Base-by-base conservation (phyloP, 2,888 invertebrate genomes). In the Plebejus melissa region DNA sequence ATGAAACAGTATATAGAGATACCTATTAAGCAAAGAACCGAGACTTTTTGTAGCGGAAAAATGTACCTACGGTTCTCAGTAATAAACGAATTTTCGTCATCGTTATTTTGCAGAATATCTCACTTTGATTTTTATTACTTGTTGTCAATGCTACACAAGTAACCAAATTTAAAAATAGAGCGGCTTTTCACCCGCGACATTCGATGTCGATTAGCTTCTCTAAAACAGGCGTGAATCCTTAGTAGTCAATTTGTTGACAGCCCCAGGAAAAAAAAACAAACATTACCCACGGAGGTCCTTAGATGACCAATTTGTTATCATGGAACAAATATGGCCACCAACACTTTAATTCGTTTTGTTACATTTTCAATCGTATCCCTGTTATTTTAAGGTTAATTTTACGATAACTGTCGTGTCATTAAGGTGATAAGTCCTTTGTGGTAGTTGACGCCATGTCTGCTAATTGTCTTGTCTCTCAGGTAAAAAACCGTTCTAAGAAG, bases 361-460 rank as follows among this genome's bases (percentile, higher is more conserved):
- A 32, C 69, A 79, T 86, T 82, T 81, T 78, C 77, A 76, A 81
- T 82, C 82, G 80, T 84, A 82, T 80, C 65, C 32, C 76, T 74
- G 78, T 75, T 76, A 38, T 77, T 80, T 82, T 85, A 79, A 81
- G 81, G 80, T 82, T 77, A 65, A 79, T 79, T 77, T 79, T 80
- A 50, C 57, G 75, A 76, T 57, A 76, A 79, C 72, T 69, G n/a
- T 54, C 75, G 77, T 74, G 71, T 75, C 76, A 79, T 89, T 90
- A 90, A 89, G 87, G 88, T 89, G 90, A 90, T 91, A 92, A 90
- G 87, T 90, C 89, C 87, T 87, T 90, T 91, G 91, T 92, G 91
- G 41, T 46, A 16, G 71, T 89, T 91, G 93, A 93, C 93, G 93
- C 93, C 93, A 91, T 82, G 80, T 81, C 82, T 88, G 87, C 91